phyloP scores from a whole-genome alignment of 2,113 vertebrate species.

The Anas platyrhynchos region DNA sequence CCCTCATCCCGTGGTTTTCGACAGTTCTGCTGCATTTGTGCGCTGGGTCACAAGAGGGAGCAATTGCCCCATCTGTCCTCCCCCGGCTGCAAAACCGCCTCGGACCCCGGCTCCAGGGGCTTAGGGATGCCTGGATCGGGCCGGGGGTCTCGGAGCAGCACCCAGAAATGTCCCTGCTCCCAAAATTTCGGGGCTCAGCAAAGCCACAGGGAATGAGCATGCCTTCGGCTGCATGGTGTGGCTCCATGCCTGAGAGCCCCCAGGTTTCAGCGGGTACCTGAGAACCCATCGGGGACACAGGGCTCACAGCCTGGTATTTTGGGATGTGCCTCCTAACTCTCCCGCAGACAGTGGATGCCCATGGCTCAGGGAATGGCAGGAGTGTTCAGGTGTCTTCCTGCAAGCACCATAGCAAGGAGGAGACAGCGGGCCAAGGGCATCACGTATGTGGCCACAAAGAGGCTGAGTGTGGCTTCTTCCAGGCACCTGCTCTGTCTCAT shows the following conservation, averaged over 20 bases:
- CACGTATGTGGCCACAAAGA: rapidly evolving
- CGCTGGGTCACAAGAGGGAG: conserved; percentile 52
- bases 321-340: not conserved
- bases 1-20: rapidly evolving
- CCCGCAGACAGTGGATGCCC: not conserved
- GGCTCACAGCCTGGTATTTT: not conserved
- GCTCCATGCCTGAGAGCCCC: rapidly evolving
- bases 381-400: too few species aligned
- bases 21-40: not conserved
- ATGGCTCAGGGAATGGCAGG: not conserved
- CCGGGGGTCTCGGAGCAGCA: not conserved
- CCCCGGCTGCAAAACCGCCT: not conserved
- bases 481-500: not conserved
- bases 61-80: not conserved
- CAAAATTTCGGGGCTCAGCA: not conserved
- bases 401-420: not conserved
- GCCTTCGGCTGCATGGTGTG: rapidly evolving
- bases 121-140: rapidly evolving
- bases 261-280: not conserved
- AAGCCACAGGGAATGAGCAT: rapidly evolving
- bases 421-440: rapidly evolving
- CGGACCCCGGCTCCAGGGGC: rapidly evolving
- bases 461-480: not conserved
- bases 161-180: not conserved
- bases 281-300: not conserved